Conservation (phyloP, 2,888 invertebrate genomes). For the Xylocampa areola region DNA sequence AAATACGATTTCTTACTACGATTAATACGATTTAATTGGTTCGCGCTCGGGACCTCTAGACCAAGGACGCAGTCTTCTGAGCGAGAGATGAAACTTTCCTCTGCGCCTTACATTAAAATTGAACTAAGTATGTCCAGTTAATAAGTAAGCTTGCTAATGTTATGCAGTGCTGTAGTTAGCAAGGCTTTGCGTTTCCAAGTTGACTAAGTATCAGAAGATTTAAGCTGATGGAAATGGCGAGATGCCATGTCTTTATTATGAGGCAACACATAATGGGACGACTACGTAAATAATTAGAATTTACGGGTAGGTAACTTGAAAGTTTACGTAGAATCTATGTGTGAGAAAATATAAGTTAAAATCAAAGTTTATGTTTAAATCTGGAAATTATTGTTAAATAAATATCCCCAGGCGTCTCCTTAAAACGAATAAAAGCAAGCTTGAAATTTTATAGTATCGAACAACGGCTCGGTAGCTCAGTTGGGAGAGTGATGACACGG, state of each 20-base stretch:
- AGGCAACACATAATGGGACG: conserved; percentile 33
- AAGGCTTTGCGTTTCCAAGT: conserved; percentile 36
- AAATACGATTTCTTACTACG: too few relatives aligned
- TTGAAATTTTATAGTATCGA: too few relatives aligned
- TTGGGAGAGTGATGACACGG: too few relatives aligned
- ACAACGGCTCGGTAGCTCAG: too few relatives aligned
- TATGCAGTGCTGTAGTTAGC: conserved; percentile 20
- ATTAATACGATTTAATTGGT: too few relatives aligned
- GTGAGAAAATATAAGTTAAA: not conserved
- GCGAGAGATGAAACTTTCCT: not conserved
- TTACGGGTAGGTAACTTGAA: not conserved
- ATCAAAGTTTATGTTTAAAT: too few relatives aligned
- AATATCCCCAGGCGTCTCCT: too few relatives aligned
- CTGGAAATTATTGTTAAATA: too few relatives aligned
- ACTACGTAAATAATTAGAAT: conserved; percentile 46
- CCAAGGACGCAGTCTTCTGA: too few relatives aligned
- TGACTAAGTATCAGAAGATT: conserved; percentile 46
- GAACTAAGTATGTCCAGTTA: conserved; percentile 11
- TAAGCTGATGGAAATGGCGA: conserved; percentile 41
- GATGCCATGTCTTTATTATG: conserved; percentile 36
- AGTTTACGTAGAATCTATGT: conserved; percentile 8
- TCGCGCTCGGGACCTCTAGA: too few relatives aligned
- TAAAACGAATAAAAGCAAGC: too few relatives aligned
- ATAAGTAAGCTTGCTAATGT: conserved; percentile 15
- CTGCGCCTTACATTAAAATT: not conserved